Conservation (phyloP, 2,888 invertebrate species). For the Xylocampa areola region DNA sequence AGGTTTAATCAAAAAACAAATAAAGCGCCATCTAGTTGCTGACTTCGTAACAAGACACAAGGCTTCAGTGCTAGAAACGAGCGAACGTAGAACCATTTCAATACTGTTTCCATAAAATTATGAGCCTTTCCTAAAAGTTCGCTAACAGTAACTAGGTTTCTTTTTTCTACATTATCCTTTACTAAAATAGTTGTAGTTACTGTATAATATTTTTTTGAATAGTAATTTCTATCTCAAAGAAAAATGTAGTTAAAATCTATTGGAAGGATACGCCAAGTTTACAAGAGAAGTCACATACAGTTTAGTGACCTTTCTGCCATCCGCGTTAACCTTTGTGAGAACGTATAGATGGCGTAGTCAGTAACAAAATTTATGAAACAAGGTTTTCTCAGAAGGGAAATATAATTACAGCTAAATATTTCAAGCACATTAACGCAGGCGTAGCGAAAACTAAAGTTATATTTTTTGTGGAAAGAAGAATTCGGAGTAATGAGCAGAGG, state of each 20-base stretch:
- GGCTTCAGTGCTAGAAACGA: slow-evolving; percentile 7
- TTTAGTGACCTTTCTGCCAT: slow-evolving; percentile 1
- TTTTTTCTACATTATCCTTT: background rate
- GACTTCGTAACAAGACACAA: slow-evolving; percentile 32
- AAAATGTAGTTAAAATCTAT: background rate
- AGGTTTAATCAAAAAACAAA: background rate
- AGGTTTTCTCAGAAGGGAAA: too few species aligned
- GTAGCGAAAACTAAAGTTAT: too few species aligned
- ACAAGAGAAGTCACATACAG: too few species aligned
- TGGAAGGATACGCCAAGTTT: background rate
- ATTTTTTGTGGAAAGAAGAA: too few species aligned
- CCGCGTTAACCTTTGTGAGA: slow-evolving; percentile 16
- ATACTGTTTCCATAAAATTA: background rate
- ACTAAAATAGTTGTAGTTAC: background rate
- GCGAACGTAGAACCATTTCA: background rate
- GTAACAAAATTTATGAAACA: slow-evolving; percentile 10
- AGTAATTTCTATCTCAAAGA: background rate
- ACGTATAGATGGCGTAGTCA: slow-evolving; percentile 44
- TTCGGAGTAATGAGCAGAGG: too few species aligned
- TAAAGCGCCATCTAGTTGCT: slow-evolving; percentile 52
- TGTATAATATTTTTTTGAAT: background rate
- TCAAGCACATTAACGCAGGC: too few species aligned
- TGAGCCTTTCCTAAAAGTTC: background rate
- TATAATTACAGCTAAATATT: too few species aligned
- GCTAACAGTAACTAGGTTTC: background rate